These are phyloP conservation scores for Diachasma alloeum DNA, from an alignment of 1,140 invertebrate genomes.

Conservation along the genomic window DNA sequence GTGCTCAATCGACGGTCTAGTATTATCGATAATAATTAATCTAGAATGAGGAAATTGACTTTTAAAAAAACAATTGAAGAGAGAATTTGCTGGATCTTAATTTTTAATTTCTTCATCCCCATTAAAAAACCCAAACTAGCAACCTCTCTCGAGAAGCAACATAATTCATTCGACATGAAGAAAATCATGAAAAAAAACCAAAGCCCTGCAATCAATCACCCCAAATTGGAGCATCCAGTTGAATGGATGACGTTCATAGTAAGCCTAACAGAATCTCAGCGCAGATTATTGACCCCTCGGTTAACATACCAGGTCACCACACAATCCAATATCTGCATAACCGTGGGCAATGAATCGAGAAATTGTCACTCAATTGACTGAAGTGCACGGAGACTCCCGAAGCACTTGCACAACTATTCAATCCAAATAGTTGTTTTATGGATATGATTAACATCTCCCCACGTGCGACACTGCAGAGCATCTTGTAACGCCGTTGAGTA, in stretches of 20 bases:
- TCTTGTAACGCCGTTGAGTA: background rate
- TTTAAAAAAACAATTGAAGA: too few species aligned
- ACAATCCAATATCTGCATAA: slow-evolving; percentile 7
- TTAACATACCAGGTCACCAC: slow-evolving; percentile 1
- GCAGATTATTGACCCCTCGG: slow-evolving; percentile 1
- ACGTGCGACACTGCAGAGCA: background rate
- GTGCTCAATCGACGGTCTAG: too few species aligned
- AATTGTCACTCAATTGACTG: background rate
- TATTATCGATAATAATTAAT: too few species aligned
- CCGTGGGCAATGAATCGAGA: slow-evolving; percentile 1
- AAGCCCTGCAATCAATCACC: background rate
- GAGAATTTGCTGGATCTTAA: too few species aligned
- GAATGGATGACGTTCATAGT: background rate
- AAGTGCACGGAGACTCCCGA: background rate
- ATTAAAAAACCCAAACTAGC: too few species aligned
- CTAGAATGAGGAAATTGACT: too few species aligned
- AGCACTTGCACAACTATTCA: background rate
- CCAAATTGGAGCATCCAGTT: background rate
- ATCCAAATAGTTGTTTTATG: background rate
- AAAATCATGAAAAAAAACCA: too few species aligned
- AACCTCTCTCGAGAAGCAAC: too few species aligned
- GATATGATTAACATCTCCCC: background rate
- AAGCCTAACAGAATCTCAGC: background rate
- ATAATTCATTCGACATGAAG: too few species aligned
- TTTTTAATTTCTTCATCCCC: too few species aligned